phyloP scores from a whole-genome alignment of 2,888 invertebrate genomes.

The Drosophila cognata region DNA sequence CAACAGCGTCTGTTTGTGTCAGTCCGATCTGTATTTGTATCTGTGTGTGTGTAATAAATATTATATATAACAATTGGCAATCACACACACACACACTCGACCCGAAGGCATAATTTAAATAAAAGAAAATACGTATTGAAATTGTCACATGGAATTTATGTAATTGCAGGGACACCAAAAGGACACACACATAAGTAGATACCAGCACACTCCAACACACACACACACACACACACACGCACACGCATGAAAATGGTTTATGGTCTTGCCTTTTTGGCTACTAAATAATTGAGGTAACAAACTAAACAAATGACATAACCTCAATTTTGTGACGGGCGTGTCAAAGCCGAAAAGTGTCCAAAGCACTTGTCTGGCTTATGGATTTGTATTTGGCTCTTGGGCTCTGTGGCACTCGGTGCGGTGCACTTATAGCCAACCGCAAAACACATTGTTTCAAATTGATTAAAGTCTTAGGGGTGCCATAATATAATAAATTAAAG shows the following conservation, averaged over 20 bases:
- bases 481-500: background rate
- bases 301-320: constrained; percentile 77
- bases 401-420: background rate
- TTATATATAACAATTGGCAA: constrained; percentile 59
- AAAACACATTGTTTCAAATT: constrained; percentile 10
- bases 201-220: background rate
- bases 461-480: constrained; percentile 15
- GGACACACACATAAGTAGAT: constrained; percentile 13
- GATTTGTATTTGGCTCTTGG: constrained; percentile 27
- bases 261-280: constrained; percentile 30
- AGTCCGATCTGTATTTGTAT: constrained; percentile 28
- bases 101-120: constrained; percentile 70
- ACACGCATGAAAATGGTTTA: constrained; percentile 42
- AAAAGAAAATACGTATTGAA: constrained; percentile 78
- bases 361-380: constrained; percentile 18
- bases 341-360: constrained; percentile 45
- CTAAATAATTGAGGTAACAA: constrained; percentile 74
- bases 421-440: background rate
- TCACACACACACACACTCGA: constrained; percentile 14
- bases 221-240: constrained; percentile 9
- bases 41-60: constrained; percentile 61
- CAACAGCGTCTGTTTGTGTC: constrained; percentile 68
- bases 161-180: constrained; percentile 72
- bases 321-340: constrained; percentile 70
- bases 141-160: constrained; percentile 77